Conservation (phyloP, 2,113 vertebrate genomes). For the Sapajus apella region DNA sequence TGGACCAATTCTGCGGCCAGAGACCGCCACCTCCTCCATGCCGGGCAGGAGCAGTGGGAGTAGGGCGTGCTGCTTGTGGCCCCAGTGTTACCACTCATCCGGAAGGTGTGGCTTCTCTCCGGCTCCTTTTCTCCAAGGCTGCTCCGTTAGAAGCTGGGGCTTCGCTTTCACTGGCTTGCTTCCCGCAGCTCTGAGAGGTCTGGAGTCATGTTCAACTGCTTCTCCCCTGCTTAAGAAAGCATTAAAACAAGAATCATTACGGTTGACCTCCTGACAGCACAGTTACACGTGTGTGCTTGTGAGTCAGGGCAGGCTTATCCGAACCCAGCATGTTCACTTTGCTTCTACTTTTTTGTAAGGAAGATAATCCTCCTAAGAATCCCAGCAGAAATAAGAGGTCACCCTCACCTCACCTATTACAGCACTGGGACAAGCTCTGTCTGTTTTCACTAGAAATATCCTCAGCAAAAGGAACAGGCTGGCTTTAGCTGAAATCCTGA, state of each 20-base stretch:
- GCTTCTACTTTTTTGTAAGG: not conserved
- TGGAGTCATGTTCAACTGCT: not conserved
- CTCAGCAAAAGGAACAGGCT: not conserved
- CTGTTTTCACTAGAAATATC: not conserved
- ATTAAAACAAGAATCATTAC: not conserved
- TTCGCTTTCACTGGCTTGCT: not conserved
- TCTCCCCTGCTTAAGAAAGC: not conserved
- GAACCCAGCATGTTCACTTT: not conserved
- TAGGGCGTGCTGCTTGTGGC: no score
- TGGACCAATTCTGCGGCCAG: not conserved
- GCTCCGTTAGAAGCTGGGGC: not conserved
- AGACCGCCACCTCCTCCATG: not conserved
- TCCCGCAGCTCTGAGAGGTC: not conserved
- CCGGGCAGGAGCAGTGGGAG: not conserved
- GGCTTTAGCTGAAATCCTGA: not conserved
- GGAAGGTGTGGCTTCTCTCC: not conserved
- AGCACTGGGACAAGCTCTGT: not conserved
- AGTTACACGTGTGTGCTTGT: not conserved
- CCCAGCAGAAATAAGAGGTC: not conserved
- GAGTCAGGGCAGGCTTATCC: not conserved
- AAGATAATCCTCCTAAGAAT: not conserved
- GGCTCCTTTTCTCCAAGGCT: not conserved
- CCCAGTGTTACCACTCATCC: not conserved
- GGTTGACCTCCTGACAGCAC: not conserved
- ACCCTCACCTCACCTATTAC: not conserved